A percentile compares a stretch with the other conserved stretches of the same genome.
Conservation (phyloP, 2,797 vertebrate genomes). For the Nannoperca obscura region DNA sequence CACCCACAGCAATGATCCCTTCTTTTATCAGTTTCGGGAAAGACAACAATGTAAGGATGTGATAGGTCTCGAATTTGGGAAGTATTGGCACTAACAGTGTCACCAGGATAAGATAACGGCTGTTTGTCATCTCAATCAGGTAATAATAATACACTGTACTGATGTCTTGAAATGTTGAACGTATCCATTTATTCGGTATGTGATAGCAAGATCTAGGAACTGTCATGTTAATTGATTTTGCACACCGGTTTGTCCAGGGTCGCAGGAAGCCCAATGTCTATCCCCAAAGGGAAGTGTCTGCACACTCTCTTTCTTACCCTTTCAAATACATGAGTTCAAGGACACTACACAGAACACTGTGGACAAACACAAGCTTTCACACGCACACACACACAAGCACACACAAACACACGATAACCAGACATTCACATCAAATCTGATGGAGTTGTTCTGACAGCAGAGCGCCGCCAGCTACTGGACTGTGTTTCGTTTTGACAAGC, state of each 20-base stretch:
- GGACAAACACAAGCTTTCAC: constrained; percentile 28
- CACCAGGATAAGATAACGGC: background rate
- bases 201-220: background rate
- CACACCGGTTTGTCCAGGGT: constrained; percentile 7
- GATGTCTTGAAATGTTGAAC: background rate
- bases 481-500: constrained; percentile 55
- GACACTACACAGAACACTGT: constrained; percentile 30
- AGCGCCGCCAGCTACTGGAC: constrained; percentile 51
- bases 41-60: constrained; percentile 1
- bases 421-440: constrained; percentile 32
- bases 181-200: background rate
- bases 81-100: background rate
- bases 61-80: background rate
- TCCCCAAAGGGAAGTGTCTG: constrained; percentile 13
- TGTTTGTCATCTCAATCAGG: background rate
- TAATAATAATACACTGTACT: background rate
- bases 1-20: constrained; percentile 12
- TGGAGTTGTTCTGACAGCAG: constrained; percentile 58
- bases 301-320: constrained; percentile 11
- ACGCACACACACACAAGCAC: constrained; percentile 37
- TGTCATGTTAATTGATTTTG: background rate
- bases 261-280: background rate
- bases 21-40: constrained; percentile 28
- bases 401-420: constrained; percentile 9
- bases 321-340: constrained; percentile 49